Evolutionary conservation across 2,113 vertebrate genomes (phyloP).

Genomic region (Antidorcas marsupialis): DNA sequence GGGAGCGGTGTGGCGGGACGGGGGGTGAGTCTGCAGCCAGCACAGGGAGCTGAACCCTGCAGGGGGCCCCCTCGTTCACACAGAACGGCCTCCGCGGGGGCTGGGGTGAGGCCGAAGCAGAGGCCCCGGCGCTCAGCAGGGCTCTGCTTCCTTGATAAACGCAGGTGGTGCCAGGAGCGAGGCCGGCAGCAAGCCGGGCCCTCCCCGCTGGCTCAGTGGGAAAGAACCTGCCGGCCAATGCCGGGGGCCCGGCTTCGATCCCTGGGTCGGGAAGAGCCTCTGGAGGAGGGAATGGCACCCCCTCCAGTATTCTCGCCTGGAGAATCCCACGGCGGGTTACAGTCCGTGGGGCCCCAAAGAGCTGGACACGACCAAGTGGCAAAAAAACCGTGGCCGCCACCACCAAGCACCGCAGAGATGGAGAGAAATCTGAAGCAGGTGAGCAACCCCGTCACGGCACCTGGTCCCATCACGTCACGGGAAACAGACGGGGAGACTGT

Average conservation of each 20-base stretch:
- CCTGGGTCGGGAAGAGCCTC: background rate
- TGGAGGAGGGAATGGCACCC: background rate
- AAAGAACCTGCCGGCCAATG: background rate
- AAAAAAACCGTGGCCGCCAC: accelerated
- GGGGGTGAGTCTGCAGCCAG: background rate
- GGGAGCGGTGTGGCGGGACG: accelerated
- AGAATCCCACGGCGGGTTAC: background rate
- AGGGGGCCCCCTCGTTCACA: background rate
- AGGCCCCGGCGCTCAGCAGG: background rate
- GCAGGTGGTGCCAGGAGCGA: accelerated
- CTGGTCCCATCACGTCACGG: too few species aligned
- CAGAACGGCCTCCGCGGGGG: background rate
- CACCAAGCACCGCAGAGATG: background rate
- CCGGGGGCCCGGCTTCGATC: background rate
- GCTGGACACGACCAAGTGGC: accelerated
- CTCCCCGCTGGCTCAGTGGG: too few species aligned
- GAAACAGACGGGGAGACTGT: too few species aligned
- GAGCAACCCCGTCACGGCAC: too few species aligned
- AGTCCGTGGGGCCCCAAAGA: background rate
- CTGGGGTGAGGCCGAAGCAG: background rate
- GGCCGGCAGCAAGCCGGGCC: too few species aligned
- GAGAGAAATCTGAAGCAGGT: background rate
- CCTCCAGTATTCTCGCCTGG: too few species aligned
- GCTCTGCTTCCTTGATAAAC: background rate
- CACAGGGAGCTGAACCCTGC: accelerated